Percentiles rank a stretch among this genome's conserved stretches.
phyloP scores from a whole-genome alignment of 2,113 vertebrate genomes.

The Solea senegalensis region DNA sequence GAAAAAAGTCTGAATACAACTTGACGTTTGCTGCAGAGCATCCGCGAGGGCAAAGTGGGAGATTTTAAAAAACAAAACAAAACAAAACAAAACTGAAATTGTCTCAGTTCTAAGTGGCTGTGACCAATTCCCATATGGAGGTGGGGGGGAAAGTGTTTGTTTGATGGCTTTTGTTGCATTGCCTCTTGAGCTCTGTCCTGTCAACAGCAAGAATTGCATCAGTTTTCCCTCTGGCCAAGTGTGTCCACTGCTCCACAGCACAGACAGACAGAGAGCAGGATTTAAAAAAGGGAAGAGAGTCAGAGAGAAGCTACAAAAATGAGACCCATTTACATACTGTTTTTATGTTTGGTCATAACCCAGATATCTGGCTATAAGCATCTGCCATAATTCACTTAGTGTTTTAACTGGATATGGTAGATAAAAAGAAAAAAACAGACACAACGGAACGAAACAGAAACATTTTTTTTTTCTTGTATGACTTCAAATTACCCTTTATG shows the following conservation, averaged over 20 bases:
- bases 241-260: slow-evolving; percentile 34
- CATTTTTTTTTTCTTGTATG: no score
- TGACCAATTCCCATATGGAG: slow-evolving; percentile 64
- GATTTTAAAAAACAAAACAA: slow-evolving; percentile 5
- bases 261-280: slow-evolving; percentile 20
- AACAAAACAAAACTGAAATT: slow-evolving; percentile 45
- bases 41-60: slow-evolving; percentile 23
- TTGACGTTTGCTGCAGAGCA: slow-evolving; percentile 1
- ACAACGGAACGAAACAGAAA: no score
- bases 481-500: no score
- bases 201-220: slow-evolving; percentile 52
- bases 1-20: slow-evolving; percentile 47
- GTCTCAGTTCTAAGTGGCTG: slow-evolving; percentile 59
- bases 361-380: background rate
- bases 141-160: slow-evolving; percentile 27
- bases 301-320: background rate
- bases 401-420: slow-evolving; percentile 1
- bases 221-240: slow-evolving; percentile 53
- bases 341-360: slow-evolving; percentile 2
- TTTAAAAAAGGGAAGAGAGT: background rate
- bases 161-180: slow-evolving; percentile 36
- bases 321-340: no score
- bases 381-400: background rate
- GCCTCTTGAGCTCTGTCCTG: slow-evolving; percentile 38
- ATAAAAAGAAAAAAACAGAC: background rate